Evolutionary conservation across 1,140 invertebrate species (phyloP).

Genomic region (Mycetomoellerius zeteki): DNA sequence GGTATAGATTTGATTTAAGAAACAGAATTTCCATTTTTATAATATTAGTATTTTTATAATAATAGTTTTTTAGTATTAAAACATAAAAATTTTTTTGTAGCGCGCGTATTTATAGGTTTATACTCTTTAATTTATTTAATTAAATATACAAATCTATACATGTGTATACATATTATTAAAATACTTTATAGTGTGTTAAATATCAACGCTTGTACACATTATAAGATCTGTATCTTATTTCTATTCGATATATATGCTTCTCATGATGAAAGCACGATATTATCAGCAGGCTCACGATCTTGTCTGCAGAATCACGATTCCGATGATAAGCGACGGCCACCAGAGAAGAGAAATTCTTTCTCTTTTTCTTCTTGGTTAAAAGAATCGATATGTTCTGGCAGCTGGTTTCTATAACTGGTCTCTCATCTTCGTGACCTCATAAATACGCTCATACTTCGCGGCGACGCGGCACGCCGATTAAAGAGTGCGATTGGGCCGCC

Average conservation of each 20-base stretch:
- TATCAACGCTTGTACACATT: background rate
- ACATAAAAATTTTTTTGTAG: slow-evolving; percentile 6
- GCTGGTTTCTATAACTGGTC: background rate
- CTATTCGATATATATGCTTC: slow-evolving; percentile 8
- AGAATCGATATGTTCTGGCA: slow-evolving; percentile 41
- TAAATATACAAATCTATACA: slow-evolving; percentile 1
- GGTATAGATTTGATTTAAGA: background rate
- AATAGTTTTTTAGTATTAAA: background rate
- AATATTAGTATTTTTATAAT: no score
- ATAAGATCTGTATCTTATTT: background rate
- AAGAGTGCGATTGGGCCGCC: slow-evolving; percentile 20
- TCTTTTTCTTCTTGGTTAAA: background rate
- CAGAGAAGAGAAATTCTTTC: background rate
- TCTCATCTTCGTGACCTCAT: slow-evolving; percentile 16
- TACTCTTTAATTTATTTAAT: background rate
- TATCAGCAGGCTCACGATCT: background rate
- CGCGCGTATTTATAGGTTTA: background rate
- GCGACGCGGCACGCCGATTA: slow-evolving; percentile 13
- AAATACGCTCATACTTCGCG: slow-evolving; percentile 42
- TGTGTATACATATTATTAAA: background rate
- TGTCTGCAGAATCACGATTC: background rate
- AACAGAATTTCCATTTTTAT: background rate
- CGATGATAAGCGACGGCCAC: slow-evolving; percentile 22
- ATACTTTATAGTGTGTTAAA: background rate
- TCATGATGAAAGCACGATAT: slow-evolving; percentile 17